A percentile compares a stretch with the other conserved stretches of the same genome.
Conservation (phyloP, 1,140 invertebrate species). For the Globodera rostochiensis region DNA sequence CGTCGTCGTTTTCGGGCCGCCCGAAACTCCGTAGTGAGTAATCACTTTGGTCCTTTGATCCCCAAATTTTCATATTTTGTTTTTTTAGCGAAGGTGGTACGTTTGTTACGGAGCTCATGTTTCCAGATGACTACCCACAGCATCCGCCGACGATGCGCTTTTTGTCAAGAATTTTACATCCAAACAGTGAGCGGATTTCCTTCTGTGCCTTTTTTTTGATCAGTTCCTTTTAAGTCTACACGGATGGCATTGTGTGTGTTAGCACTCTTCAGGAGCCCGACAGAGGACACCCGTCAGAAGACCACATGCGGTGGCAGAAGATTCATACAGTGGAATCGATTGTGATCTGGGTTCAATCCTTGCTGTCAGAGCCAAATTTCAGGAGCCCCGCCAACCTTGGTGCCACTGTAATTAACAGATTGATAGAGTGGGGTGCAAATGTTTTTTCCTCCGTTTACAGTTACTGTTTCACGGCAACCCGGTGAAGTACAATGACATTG, state of each 20-base stretch:
- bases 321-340: constrained; percentile 3
- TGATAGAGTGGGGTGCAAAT: background rate
- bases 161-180: background rate
- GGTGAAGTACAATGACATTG: background rate
- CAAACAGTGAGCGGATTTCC: background rate
- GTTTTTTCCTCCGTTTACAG: background rate
- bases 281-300: background rate
- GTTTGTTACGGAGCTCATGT: background rate
- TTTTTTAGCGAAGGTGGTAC: background rate
- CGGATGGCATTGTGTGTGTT: constrained; percentile 3
- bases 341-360: constrained; percentile 5
- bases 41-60: too few species aligned
- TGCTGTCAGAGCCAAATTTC: constrained; percentile 20
- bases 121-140: background rate
- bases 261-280: constrained; percentile 7
- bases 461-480: background rate
- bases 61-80: too few species aligned
- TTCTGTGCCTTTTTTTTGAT: background rate
- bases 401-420: background rate
- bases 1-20: background rate
- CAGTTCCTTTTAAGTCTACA: background rate
- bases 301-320: background rate
- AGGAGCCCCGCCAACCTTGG: constrained; percentile 9
- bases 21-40: background rate
- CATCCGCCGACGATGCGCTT: background rate